A percentile compares a stretch with the other conserved stretches of the same genome.
Evolutionary conservation across 2,797 vertebrate species (phyloP).

Genomic region (Pangasius larnaudii): DNA sequence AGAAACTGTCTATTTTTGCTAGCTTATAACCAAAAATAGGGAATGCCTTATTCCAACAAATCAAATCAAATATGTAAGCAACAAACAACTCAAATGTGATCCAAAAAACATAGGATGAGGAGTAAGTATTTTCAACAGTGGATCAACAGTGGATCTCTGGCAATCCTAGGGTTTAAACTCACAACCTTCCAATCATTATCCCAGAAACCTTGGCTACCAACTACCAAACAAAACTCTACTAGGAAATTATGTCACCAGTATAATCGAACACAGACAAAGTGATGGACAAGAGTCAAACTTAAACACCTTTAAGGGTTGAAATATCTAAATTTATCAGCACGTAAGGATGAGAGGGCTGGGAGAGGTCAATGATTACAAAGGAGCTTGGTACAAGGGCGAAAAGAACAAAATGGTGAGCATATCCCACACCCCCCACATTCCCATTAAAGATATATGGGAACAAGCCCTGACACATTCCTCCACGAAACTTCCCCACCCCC

Average conservation of each 20-base stretch:
- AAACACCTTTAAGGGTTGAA: background rate
- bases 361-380: constrained; percentile 51
- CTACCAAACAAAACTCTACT: background rate
- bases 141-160: background rate
- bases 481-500: constrained; percentile 7
- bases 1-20: background rate
- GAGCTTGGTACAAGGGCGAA: constrained; percentile 31
- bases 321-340: constrained; percentile 43
- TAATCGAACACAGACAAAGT: background rate
- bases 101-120: background rate
- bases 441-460: constrained; percentile 48
- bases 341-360: constrained; percentile 29
- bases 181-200: background rate
- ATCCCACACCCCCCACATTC: constrained; percentile 24
- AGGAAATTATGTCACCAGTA: background rate
- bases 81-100: background rate
- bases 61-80: background rate
- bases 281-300: constrained; percentile 27
- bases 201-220: background rate
- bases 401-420: constrained; percentile 52
- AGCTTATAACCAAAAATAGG: background rate
- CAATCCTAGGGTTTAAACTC: background rate
- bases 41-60: background rate
- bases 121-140: background rate
- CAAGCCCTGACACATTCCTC: constrained; percentile 43